Evolutionary conservation across 2,797 vertebrate species (phyloP).

Genomic region (Danio kyathit): DNA sequence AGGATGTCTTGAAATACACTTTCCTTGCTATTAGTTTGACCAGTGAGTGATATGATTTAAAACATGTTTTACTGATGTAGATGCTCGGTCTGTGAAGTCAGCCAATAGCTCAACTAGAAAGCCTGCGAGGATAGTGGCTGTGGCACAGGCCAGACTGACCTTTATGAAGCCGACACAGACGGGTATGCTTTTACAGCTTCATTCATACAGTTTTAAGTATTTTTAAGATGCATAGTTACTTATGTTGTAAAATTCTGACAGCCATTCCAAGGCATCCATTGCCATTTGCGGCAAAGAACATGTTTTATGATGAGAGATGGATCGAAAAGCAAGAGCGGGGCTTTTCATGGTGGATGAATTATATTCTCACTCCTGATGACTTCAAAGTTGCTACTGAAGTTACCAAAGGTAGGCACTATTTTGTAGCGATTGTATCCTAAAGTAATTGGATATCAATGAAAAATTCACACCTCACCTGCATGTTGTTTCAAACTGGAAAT

Average conservation of each 20-base stretch:
- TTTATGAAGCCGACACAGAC: constrained; percentile 87
- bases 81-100: constrained; percentile 66
- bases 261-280: constrained; percentile 93
- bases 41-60: neutral
- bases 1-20: neutral
- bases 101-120: constrained; percentile 66
- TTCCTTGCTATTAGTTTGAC: neutral
- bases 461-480: no score
- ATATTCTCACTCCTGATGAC: constrained; percentile 94
- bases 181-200: constrained; percentile 70
- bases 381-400: constrained; percentile 88
- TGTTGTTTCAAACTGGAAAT: no score
- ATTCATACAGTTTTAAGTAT: neutral
- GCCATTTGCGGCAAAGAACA: constrained; percentile 95
- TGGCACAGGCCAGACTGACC: constrained; percentile 87
- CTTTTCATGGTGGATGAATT: constrained; percentile 97
- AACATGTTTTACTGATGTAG: constrained; percentile 58
- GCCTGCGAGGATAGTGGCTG: constrained; percentile 75
- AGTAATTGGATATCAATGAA: no score
- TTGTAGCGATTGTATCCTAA: neutral
- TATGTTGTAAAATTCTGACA: constrained; percentile 60
- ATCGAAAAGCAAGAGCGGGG: constrained; percentile 94
- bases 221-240: neutral
- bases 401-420: constrained; percentile 80
- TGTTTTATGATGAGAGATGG: constrained; percentile 98